Evolutionary conservation across 2,797 vertebrate genomes (phyloP).

Genomic region (Astyanax mexicanus): DNA sequence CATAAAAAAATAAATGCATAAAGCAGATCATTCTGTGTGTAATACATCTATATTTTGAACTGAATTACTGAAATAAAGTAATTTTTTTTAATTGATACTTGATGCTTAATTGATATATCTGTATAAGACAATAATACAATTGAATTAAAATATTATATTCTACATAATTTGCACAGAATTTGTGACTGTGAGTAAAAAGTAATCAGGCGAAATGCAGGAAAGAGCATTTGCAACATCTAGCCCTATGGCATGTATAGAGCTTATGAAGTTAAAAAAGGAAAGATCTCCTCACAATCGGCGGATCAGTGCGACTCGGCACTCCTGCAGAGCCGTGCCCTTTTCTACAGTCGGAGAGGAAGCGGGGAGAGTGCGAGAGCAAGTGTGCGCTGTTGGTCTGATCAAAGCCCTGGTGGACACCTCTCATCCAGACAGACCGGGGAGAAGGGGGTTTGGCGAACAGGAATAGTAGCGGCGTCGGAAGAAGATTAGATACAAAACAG

Average conservation of each 20-base stretch:
- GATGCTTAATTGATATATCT: too few relatives aligned
- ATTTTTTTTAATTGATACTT: too few relatives aligned
- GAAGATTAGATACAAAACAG: conserved; percentile 35
- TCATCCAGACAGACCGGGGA: conserved; percentile 24
- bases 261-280: not conserved
- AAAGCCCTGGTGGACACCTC: conserved; percentile 41
- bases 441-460: not conserved
- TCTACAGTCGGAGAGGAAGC: not conserved
- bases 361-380: not conserved
- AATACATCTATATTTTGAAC: too few relatives aligned
- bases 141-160: too few relatives aligned
- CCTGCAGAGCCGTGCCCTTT: conserved; percentile 41
- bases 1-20: too few relatives aligned
- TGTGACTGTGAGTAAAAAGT: not conserved
- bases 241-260: not conserved
- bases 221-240: not conserved
- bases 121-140: too few relatives aligned
- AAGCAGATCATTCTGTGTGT: too few relatives aligned
- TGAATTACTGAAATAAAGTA: too few relatives aligned
- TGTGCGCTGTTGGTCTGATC: conserved; percentile 39
- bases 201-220: too few relatives aligned
- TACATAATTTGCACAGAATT: too few relatives aligned
- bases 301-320: conserved; percentile 33
- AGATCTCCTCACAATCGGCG: not conserved
- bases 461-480: conserved; percentile 10